Percentiles rank a stretch among this genome's conserved stretches.
Evolutionary conservation across 2,113 vertebrate species (phyloP).

Genomic region (Embiotoca jacksoni): DNA sequence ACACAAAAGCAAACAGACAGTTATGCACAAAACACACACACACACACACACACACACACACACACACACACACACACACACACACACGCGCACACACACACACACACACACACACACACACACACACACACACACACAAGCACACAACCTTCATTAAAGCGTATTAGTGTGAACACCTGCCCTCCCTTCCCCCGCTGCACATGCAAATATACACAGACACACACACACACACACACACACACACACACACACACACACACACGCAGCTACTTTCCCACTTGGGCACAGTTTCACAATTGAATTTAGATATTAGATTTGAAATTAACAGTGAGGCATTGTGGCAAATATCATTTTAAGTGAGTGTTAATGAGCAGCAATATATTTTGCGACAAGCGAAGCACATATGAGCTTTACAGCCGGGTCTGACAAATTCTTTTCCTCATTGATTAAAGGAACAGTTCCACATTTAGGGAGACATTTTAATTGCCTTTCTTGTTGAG

Average conservation of each 20-base stretch:
- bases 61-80: conserved; percentile 24
- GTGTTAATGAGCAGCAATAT: conserved; percentile 10
- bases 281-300: conserved; percentile 52
- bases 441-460: not conserved
- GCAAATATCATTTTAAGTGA: conserved; percentile 61
- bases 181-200: conserved; percentile 71
- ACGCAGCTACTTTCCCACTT: conserved; percentile 39
- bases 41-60: conserved; percentile 51
- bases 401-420: not conserved
- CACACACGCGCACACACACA: conserved; percentile 45
- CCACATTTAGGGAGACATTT: not conserved
- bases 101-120: conserved; percentile 31
- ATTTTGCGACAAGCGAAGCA: conserved; percentile 12
- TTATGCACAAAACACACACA: conserved; percentile 38
- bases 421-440: not conserved
- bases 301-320: conserved; percentile 53
- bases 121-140: conserved; percentile 40
- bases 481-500: conserved; percentile 10
- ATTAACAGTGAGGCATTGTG: conserved; percentile 45
- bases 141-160: conserved; percentile 70
- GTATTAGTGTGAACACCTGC: conserved; percentile 81
- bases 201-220: conserved; percentile 63
- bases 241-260: conserved; percentile 1
- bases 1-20: conserved; percentile 59
- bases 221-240: not conserved